phyloP scores from a whole-genome alignment of 2,797 vertebrate genomes.

The Tiaroga cobitis region DNA sequence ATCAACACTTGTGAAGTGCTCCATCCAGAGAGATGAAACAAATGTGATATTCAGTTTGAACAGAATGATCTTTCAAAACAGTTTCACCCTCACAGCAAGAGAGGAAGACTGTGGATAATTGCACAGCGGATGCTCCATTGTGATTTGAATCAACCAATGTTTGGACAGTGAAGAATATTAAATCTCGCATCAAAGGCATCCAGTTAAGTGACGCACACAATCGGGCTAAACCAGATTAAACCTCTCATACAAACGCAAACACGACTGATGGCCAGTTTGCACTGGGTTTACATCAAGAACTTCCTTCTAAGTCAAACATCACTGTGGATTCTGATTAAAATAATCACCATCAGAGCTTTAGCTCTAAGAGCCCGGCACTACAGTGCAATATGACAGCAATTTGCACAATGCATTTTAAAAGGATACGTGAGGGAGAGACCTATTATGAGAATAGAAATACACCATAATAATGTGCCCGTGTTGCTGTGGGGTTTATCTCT shows the following conservation, averaged over 20 bases:
- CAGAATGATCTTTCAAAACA: constrained; percentile 24
- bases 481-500: constrained; percentile 65
- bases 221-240: constrained; percentile 5
- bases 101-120: constrained; percentile 8
- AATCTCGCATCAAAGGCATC: constrained; percentile 2
- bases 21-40: constrained; percentile 1
- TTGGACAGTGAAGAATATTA: constrained; percentile 14
- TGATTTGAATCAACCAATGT: neutral
- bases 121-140: neutral
- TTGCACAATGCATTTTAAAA: constrained; percentile 62
- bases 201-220: constrained; percentile 1
- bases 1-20: neutral
- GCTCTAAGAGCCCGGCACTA: neutral
- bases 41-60: neutral
- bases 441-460: constrained; percentile 60
- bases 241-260: neutral
- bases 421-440: constrained; percentile 55
- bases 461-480: constrained; percentile 70
- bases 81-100: constrained; percentile 14
- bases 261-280: neutral
- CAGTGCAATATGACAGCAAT: constrained; percentile 57
- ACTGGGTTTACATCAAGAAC: neutral
- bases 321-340: constrained; percentile 25
- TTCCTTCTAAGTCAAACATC: neutral
- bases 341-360: constrained; percentile 38